Base-by-base conservation (phyloP, 2,113 vertebrate species). In the Sclerurus mexicanus region DNA sequence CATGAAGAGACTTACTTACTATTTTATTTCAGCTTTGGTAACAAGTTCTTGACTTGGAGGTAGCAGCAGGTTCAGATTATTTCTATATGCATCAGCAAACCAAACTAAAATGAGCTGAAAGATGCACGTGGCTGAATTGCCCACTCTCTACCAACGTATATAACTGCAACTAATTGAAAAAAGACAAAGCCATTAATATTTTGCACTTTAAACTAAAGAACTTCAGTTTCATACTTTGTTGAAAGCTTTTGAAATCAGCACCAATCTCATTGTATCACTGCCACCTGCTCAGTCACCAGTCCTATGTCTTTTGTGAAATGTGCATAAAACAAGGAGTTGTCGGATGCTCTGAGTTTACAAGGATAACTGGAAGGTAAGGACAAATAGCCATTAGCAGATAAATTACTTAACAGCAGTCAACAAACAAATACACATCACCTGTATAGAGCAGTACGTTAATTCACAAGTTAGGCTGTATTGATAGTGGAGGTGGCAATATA, bases 161-260 rank as follows among this genome's bases (percentile, higher is more conserved):
- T 31, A 83, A 73, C 83, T 92, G 93, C 86, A 95, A 75, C 88
- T 92, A 89, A 74, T 44, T 68, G 80, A 87, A 75, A 72, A 90
- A 64, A 88, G 84, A 94, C 76, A 94, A 86, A 91, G 85, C 82
- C 93, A 47, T 63, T 85, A 55, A 56, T 83, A 63, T 31, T 67
- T 64, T 93, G 72, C 88, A 81, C 47, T 84, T 96, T 88, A 92
- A 93, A 60, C 88, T 95, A 92, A 77, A 83, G 50, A 93, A 84
- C 90, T 87, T 94, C 79, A 86, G 67, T 89, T 94, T 83, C 87
- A 88, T 96, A 92, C 85, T 94, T 68, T 33, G 81, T 63, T 85
- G 87, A 96, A 95, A 95, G 86, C 78, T 89, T 77, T 69, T 91
- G 80, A 94, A 96, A 81, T 93, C 89, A 89, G 95, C 96, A 96